Percentiles rank a stretch among this genome's conserved stretches.
phyloP scores from a whole-genome alignment of 2,113 vertebrate genomes.

The Cavia aperea region DNA sequence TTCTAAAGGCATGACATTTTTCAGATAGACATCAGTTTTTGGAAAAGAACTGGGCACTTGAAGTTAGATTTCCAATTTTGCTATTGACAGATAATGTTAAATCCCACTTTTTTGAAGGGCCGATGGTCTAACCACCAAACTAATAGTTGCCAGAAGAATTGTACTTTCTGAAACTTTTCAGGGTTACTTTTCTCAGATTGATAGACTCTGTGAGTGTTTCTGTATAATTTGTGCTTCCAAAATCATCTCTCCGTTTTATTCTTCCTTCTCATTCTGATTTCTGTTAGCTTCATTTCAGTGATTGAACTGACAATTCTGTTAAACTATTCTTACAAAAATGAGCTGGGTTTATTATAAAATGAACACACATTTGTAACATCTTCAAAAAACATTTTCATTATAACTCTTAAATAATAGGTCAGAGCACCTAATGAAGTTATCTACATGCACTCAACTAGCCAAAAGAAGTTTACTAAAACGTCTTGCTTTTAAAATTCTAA shows the following conservation, averaged over 20 bases:
- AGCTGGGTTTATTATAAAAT: background rate
- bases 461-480: conserved; percentile 70
- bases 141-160: background rate
- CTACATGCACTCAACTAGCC: conserved; percentile 52
- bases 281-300: background rate
- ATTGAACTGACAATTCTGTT: background rate
- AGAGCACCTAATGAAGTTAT: conserved; percentile 50
- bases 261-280: background rate
- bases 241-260: background rate
- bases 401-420: conserved; percentile 60
- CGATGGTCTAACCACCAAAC: background rate
- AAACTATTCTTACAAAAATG: conserved; percentile 31
- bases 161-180: background rate
- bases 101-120: background rate
- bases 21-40: background rate
- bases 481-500: conserved; percentile 70
- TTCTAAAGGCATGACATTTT: background rate
- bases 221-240: background rate
- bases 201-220: background rate
- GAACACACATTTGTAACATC: background rate
- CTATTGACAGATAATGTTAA: background rate
- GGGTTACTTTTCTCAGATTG: background rate
- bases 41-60: background rate
- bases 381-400: conserved; percentile 18
- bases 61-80: conserved; percentile 4